phyloP scores from a whole-genome alignment of 1,140 invertebrate genomes.

The Polyergus mexicanus region DNA sequence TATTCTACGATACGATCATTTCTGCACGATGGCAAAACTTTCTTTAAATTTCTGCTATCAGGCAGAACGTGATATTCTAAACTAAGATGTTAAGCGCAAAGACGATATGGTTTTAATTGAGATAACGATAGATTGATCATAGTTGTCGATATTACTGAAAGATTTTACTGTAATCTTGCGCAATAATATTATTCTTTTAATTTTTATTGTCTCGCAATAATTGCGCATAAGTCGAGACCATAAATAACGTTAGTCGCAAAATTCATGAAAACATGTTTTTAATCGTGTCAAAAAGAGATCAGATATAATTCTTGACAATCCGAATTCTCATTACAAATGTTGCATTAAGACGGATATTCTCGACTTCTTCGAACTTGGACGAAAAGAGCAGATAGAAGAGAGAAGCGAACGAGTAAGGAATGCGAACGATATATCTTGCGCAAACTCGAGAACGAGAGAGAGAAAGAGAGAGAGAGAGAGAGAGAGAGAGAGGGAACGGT shows the following conservation, averaged over 20 bases:
- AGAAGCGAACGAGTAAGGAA: constrained; percentile 16
- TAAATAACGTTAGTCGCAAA: background rate
- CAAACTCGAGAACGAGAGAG: background rate
- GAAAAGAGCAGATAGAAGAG: constrained; percentile 8
- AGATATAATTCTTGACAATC: constrained; percentile 3
- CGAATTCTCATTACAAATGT: constrained; percentile 9
- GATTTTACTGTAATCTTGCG: background rate
- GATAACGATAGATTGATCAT: constrained; percentile 11
- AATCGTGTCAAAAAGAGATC: background rate
- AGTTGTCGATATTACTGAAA: background rate
- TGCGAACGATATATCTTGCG: constrained; percentile 33
- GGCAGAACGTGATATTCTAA: constrained; percentile 6
- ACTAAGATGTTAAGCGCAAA: constrained; percentile 17
- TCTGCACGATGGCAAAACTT: constrained; percentile 1
- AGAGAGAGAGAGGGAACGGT: too few species aligned
- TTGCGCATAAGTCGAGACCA: background rate
- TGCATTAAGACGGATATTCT: background rate
- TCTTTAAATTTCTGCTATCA: background rate
- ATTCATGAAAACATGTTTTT: background rate
- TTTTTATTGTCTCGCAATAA: constrained; percentile 15
- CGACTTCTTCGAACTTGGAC: background rate
- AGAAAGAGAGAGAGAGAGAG: background rate
- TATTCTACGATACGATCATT: constrained; percentile 13
- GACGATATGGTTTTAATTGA: background rate
- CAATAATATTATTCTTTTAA: constrained; percentile 7